These are phyloP conservation scores for Anodontia alba DNA, from an alignment of 2,888 invertebrate genomes.

Conservation along the genomic window DNA sequence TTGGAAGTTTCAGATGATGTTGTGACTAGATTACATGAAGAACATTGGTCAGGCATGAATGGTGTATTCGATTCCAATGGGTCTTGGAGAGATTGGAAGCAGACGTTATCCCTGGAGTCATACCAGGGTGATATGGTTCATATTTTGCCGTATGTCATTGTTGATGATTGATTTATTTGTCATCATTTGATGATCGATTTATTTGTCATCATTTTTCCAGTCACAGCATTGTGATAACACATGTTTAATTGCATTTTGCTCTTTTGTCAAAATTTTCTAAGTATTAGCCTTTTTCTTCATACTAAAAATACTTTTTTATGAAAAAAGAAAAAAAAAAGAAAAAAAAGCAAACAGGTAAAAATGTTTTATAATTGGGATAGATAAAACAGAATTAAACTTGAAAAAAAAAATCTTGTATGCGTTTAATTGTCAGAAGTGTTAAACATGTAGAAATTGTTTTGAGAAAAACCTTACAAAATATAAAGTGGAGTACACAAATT, in stretches of 20 bases:
- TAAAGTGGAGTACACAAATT: no score
- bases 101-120: conserved; percentile 91
- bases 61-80: conserved; percentile 86
- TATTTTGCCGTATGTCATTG: conserved; percentile 98
- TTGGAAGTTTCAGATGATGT: conserved; percentile 70
- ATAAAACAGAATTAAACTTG: no score
- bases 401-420: no score
- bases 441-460: no score
- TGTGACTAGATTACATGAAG: conserved; percentile 81
- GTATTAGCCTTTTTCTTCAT: background rate
- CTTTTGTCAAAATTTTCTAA: background rate
- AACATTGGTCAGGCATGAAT: conserved; percentile 85
- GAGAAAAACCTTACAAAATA: no score
- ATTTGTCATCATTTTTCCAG: background rate
- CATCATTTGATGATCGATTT: background rate
- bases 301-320: no score
- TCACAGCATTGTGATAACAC: background rate
- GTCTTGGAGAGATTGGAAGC: conserved; percentile 96
- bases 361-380: no score
- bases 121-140: conserved; percentile 92
- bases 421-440: no score
- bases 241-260: background rate
- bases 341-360: no score
- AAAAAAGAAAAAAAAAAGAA: no score
- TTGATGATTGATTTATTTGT: conserved; percentile 89